phyloP scores from a whole-genome alignment of 1,140 invertebrate genomes.

The Nymphalis io region DNA sequence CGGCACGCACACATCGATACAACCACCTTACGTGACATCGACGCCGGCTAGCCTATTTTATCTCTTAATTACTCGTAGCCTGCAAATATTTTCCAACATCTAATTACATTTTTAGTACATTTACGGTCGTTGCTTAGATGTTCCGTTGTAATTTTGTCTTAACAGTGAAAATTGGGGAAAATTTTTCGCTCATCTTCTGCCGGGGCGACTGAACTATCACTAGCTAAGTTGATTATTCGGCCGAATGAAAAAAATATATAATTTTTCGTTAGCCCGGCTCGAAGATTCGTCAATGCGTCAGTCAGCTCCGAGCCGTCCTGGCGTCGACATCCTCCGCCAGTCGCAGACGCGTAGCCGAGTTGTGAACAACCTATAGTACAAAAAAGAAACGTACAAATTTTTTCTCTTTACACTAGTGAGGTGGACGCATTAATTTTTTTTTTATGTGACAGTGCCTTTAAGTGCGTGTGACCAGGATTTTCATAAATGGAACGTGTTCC shows the following conservation, averaged over 20 bases:
- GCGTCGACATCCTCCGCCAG: conserved; percentile 67
- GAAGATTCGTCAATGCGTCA: conserved; percentile 76
- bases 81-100: conserved; percentile 49
- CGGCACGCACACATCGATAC: conserved; percentile 59
- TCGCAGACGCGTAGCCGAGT: conserved; percentile 61
- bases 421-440: conserved; percentile 53
- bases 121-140: conserved; percentile 11
- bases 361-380: conserved; percentile 78
- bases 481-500: conserved; percentile 53
- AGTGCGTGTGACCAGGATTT: conserved; percentile 55
- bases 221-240: conserved; percentile 75
- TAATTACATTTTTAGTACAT: conserved; percentile 39
- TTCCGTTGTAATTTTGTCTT: conserved; percentile 20
- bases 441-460: conserved; percentile 68
- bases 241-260: conserved; percentile 73
- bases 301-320: conserved; percentile 64
- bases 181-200: conserved; percentile 42
- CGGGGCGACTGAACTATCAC: conserved; percentile 69
- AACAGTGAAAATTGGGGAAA: conserved; percentile 39
- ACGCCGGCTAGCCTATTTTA: conserved; percentile 53
- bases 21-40: conserved; percentile 37
- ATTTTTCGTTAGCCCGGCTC: conserved; percentile 73
- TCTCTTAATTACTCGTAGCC: conserved; percentile 64
- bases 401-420: conserved; percentile 59
- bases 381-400: conserved; percentile 76